Evolutionary conservation across 2,113 vertebrate genomes (phyloP), one percentile per base, ranked within the genome.

Genomic region (Trogon melanurus): DNA sequence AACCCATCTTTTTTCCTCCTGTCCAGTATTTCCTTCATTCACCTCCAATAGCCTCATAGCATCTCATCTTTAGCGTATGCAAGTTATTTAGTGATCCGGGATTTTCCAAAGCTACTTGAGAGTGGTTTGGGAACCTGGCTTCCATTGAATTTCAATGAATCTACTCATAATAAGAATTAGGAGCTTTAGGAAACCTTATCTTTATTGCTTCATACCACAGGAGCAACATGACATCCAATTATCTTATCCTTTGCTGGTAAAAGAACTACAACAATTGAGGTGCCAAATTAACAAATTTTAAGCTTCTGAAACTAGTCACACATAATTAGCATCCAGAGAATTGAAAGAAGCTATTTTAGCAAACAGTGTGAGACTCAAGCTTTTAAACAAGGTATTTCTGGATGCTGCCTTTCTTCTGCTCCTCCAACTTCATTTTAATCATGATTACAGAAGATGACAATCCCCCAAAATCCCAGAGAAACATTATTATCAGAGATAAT

Each of bases 281-380:
- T 71, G 60, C 6, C 27, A 66, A 91, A 93, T 93, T 91, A 96
- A 93, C 79, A 93, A 53, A 53, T 86, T 83, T 90, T 84, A 93
- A 88, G 85, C 85, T 86, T 80, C 53, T 90, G 61, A 90, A 93
- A 86, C 29, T 50, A 70, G 29, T 54, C 72, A 80, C 51, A 79
- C 44, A 48, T 78, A 93, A 90, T 92, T 90, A 83, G 57, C 56
- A 74, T 30, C 56, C 27, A 86, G 72, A 93, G 65, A 93, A 93
- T 34, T 34, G 32, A 91, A 88, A 94, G 45, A n/a, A 36, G 57
- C 61, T 88, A 61, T 83, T 90, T 80, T 57, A 93, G 44, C 79
- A 89, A 93, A 78, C 65, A 60, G 89, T 80, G 48, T 48, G 48
- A 91, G 75, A 78, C 29, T 80, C 26, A 5, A 61, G 57, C 34